Evolutionary conservation across 2,797 vertebrate genomes (phyloP).

Genomic region (Megaceryle alcyon): DNA sequence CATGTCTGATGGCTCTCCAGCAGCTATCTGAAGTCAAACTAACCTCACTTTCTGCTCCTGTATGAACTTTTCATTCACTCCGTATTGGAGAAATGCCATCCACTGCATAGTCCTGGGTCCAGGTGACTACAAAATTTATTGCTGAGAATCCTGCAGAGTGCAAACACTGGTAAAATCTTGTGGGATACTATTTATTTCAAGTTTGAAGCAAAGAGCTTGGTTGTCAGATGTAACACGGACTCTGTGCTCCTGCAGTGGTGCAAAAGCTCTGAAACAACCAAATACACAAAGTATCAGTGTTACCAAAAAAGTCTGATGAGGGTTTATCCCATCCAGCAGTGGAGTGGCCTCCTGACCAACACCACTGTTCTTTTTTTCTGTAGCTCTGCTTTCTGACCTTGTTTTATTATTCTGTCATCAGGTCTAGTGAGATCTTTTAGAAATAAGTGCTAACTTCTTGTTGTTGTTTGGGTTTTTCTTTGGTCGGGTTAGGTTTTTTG

Average conservation of each 20-base stretch:
- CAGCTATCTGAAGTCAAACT: neutral
- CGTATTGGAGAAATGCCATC: neutral
- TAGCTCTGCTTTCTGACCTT: neutral
- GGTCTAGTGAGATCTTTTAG: neutral
- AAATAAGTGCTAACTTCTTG: neutral
- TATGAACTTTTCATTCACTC: neutral
- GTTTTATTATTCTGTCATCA: neutral
- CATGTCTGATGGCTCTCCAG: neutral
- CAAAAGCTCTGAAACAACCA: neutral
- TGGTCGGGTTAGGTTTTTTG: no score
- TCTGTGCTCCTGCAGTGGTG: neutral
- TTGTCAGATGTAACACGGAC: neutral
- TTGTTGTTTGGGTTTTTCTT: no score
- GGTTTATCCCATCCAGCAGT: neutral
- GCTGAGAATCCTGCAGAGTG: neutral
- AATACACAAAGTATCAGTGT: neutral
- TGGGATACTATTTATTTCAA: neutral
- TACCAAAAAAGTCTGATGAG: neutral
- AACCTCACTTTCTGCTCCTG: neutral
- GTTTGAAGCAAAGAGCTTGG: neutral
- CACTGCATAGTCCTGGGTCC: no score
- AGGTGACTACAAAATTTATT: neutral
- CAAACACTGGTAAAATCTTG: neutral
- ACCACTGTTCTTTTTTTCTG: neutral
- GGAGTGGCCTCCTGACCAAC: neutral